phyloP scores from a whole-genome alignment of 2,113 vertebrate species.

The Aptenodytes forsteri region DNA sequence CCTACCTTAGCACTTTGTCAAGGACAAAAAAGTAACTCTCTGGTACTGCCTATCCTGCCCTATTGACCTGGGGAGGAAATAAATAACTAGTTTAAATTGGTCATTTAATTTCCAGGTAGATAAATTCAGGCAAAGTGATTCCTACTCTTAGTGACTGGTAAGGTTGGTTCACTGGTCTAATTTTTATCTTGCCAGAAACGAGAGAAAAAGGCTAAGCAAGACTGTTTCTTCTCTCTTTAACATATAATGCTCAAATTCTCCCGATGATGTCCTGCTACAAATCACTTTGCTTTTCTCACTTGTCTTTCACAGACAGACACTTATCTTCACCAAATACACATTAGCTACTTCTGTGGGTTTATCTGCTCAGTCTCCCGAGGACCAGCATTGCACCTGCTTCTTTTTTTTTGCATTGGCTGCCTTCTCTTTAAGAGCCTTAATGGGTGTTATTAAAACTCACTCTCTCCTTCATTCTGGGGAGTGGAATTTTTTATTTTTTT shows the following conservation, averaged over 20 bases:
- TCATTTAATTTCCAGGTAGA: not conserved
- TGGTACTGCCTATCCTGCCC: not conserved
- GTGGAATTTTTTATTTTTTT: not conserved
- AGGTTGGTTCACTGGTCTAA: not conserved
- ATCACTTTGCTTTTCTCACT: not conserved
- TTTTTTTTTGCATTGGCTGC: not conserved
- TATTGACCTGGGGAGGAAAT: not conserved
- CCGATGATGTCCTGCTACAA: not conserved
- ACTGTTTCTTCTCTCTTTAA: not conserved
- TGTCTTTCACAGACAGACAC: not conserved
- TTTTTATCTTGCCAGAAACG: not conserved
- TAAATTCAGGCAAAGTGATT: not conserved
- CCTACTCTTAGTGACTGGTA: not conserved
- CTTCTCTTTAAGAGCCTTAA: not conserved
- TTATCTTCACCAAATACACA: not conserved
- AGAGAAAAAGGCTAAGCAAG: not conserved
- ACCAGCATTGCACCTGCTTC: not conserved
- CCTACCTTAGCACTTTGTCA: not conserved
- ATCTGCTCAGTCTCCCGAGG: not conserved
- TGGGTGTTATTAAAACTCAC: not conserved
- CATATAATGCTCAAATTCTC: not conserved
- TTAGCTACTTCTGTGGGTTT: not conserved
- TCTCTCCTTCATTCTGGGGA: not conserved
- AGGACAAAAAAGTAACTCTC: not conserved
- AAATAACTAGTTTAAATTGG: not conserved